Conservation (phyloP, 1,140 invertebrate species). For the Helicorthomorpha holstii region DNA sequence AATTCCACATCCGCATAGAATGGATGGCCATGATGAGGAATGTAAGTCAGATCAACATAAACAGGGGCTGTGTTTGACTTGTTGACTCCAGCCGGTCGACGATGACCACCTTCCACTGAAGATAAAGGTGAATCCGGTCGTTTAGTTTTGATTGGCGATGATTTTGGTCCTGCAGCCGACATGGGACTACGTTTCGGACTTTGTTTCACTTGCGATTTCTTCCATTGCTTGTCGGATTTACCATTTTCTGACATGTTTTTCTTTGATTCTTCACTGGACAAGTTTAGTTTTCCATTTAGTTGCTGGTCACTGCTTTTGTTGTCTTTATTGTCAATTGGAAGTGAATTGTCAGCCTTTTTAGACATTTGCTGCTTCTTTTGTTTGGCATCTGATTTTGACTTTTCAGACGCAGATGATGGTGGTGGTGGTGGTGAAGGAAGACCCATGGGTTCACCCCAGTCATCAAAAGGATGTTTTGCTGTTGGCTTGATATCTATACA, state of each 20-base stretch:
- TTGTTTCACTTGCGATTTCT: constrained; percentile 2
- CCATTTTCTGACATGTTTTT: constrained; percentile 1
- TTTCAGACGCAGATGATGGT: constrained; percentile 26
- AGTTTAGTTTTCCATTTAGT: too few species aligned
- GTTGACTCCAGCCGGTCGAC: background rate
- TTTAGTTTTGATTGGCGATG: constrained; percentile 12
- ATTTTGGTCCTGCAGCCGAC: constrained; percentile 7
- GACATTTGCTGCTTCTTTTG: constrained; percentile 3
- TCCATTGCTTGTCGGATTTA: background rate
- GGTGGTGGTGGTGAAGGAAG: constrained; percentile 62
- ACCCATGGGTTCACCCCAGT: constrained; percentile 78
- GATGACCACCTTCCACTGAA: background rate
- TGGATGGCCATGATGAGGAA: constrained; percentile 87
- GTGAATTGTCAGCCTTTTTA: constrained; percentile 7
- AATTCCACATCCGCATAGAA: constrained; percentile 82
- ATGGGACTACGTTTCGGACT: background rate
- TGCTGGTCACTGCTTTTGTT: too few species aligned
- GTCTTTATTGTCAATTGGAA: background rate
- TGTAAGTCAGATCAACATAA: constrained; percentile 88
- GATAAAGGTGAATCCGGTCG: constrained; percentile 2
- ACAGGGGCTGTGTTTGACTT: constrained; percentile 37
- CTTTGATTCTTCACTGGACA: background rate
- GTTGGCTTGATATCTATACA: constrained; percentile 10
- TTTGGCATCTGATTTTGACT: background rate
- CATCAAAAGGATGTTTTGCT: constrained; percentile 38